phyloP scores from a whole-genome alignment of 2,888 invertebrate species.

The Andrena bucephala region DNA sequence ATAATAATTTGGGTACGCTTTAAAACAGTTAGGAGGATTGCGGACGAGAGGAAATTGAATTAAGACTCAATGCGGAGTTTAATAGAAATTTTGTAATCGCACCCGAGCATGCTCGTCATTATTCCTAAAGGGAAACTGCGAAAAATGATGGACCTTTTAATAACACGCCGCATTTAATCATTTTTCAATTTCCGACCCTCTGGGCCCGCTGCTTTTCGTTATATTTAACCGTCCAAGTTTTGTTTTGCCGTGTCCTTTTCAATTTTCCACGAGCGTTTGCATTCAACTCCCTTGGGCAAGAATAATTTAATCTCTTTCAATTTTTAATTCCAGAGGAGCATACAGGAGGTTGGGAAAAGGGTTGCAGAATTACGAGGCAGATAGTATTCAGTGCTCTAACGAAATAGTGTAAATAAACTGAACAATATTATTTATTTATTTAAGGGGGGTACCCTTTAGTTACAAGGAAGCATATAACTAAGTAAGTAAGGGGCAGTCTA shows the following conservation, averaged over 20 bases:
- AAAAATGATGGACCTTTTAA: constrained; percentile 24
- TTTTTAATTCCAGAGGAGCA: too few relatives aligned
- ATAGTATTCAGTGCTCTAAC: too few relatives aligned
- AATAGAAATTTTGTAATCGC: constrained; percentile 48
- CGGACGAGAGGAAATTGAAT: constrained; percentile 32
- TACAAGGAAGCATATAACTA: too few relatives aligned
- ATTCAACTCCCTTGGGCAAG: background rate
- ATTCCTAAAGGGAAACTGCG: constrained; percentile 17
- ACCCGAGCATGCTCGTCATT: constrained; percentile 1
- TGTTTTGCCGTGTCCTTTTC: background rate
- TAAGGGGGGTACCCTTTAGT: too few relatives aligned
- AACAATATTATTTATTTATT: too few relatives aligned
- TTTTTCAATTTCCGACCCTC: background rate
- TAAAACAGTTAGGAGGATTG: background rate
- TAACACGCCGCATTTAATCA: constrained; percentile 39
- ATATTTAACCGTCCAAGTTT: background rate
- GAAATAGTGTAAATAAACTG: too few relatives aligned
- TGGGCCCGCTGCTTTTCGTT: background rate
- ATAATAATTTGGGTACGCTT: background rate
- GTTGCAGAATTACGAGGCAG: too few relatives aligned
- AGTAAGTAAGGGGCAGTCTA: too few relatives aligned
- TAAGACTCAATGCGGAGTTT: constrained; percentile 34
- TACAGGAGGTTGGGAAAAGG: too few relatives aligned
- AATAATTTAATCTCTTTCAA: too few relatives aligned
- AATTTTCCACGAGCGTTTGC: background rate